Conservation (phyloP, 2,888 invertebrate species). For the Blera fallax region DNA sequence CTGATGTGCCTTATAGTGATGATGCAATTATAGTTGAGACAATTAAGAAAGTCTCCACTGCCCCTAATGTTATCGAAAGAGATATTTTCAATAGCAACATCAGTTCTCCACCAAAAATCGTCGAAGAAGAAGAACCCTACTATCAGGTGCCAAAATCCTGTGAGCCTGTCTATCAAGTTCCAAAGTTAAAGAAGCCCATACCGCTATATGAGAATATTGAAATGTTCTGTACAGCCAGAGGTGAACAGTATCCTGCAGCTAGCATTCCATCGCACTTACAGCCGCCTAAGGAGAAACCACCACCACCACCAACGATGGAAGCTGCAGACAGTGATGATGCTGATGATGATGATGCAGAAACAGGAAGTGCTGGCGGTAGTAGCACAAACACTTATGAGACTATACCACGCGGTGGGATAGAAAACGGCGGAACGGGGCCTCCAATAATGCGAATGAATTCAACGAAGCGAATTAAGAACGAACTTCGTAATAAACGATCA, state of each 20-base stretch:
- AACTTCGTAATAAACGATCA: conserved; percentile 90
- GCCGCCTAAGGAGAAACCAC: conserved; percentile 93
- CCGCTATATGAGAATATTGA: conserved; percentile 86
- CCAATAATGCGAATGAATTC: conserved; percentile 89
- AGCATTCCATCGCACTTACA: conserved; percentile 82
- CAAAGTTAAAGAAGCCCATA: conserved; percentile 82
- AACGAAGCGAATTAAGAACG: conserved; percentile 92
- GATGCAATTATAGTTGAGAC: conserved; percentile 55
- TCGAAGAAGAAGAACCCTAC: conserved; percentile 78
- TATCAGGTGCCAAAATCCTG: conserved; percentile 81
- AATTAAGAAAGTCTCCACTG: conserved; percentile 75
- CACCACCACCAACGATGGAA: conserved; percentile 89
- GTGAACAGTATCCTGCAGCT: conserved; percentile 83
- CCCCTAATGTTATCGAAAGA: conserved; percentile 40
- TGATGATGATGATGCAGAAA: conserved; percentile 73
- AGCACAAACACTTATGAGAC: conserved; percentile 80
- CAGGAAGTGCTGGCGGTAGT: conserved; percentile 76
- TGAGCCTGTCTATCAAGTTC: conserved; percentile 81
- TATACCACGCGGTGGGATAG: conserved; percentile 73
- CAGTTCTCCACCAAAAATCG: conserved; percentile 48
- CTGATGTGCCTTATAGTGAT: conserved; percentile 29
- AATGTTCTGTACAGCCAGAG: conserved; percentile 82
- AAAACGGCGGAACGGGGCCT: conserved; percentile 75
- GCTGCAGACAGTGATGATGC: conserved; percentile 79
- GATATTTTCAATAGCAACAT: conserved; percentile 13